Evolutionary conservation across 1,140 invertebrate genomes (phyloP).

Genomic region (Oedothorax gibbosus): DNA sequence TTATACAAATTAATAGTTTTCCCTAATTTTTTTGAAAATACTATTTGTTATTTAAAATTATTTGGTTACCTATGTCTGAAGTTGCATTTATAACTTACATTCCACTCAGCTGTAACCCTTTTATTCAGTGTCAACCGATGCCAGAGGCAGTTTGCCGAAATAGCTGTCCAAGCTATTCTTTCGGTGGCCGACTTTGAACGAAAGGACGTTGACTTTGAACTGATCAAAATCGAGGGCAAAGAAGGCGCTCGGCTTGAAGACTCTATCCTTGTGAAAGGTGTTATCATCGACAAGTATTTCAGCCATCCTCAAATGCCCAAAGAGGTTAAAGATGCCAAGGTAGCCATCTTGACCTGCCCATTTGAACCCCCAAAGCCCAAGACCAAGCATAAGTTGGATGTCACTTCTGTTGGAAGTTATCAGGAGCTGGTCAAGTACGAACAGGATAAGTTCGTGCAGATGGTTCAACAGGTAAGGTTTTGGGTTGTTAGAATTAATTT

Average conservation of each 20-base stretch:
- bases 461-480: constrained; percentile 85
- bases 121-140: constrained; percentile 74
- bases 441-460: constrained; percentile 93
- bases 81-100: no score
- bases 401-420: constrained; percentile 96
- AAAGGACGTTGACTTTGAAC: constrained; percentile 98
- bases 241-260: constrained; percentile 98
- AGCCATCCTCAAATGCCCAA: constrained; percentile 99
- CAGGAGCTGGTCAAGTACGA: constrained; percentile 93
- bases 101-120: no score
- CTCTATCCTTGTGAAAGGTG: constrained; percentile 95
- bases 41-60: no score
- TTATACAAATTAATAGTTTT: no score
- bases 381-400: constrained; percentile 99
- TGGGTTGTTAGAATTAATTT: not conserved
- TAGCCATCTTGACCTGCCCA: constrained; percentile 98
- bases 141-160: constrained; percentile 97
- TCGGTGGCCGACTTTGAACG: constrained; percentile 93
- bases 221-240: constrained; percentile 99
- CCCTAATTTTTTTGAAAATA: no score
- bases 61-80: no score
- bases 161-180: constrained; percentile 96
- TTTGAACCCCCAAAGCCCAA: constrained; percentile 99
- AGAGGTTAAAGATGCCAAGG: constrained; percentile 85
- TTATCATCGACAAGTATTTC: constrained; percentile 98